Conservation (phyloP, 2,888 invertebrate species). For the Dicycla oo region DNA sequence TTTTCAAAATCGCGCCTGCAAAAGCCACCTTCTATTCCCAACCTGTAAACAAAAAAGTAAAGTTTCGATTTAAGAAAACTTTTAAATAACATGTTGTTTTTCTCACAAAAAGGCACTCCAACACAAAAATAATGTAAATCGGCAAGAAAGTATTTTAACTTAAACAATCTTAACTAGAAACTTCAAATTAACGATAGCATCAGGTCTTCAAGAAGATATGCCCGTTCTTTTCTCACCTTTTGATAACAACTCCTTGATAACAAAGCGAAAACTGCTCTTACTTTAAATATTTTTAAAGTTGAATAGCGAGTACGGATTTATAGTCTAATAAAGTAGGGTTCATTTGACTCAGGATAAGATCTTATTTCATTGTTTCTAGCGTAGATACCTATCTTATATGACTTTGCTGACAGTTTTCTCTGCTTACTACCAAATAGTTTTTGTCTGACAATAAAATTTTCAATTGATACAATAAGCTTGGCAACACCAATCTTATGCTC, state of each 20-base stretch:
- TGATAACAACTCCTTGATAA: conserved; percentile 52
- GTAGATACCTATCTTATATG: conserved; percentile 8
- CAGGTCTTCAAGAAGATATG: conserved; percentile 24
- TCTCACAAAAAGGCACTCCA: conserved; percentile 6
- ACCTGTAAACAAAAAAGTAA: conserved; percentile 7
- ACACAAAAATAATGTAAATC: conserved; percentile 25
- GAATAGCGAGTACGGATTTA: conserved; percentile 42
- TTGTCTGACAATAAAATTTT: too few relatives aligned
- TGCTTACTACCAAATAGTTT: not conserved
- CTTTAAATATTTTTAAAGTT: conserved; percentile 55
- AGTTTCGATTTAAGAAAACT: conserved; percentile 1
- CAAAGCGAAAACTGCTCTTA: conserved; percentile 20
- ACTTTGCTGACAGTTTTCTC: not conserved
- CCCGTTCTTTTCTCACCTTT: conserved; percentile 42
- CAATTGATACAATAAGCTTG: not conserved
- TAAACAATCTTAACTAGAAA: conserved; percentile 28
- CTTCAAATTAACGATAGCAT: conserved; percentile 55
- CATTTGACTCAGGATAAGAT: conserved; percentile 45
- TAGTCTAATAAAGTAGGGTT: conserved; percentile 48
- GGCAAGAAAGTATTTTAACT: conserved; percentile 38
- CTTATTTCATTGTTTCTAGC: conserved; percentile 46
- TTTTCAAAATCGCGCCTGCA: not conserved
- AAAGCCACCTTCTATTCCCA: not conserved
- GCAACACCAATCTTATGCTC: not conserved
- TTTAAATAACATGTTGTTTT: conserved; percentile 26